Evolutionary conservation across 2,113 vertebrate species (phyloP).

Genomic region (Mellivora capensis): DNA sequence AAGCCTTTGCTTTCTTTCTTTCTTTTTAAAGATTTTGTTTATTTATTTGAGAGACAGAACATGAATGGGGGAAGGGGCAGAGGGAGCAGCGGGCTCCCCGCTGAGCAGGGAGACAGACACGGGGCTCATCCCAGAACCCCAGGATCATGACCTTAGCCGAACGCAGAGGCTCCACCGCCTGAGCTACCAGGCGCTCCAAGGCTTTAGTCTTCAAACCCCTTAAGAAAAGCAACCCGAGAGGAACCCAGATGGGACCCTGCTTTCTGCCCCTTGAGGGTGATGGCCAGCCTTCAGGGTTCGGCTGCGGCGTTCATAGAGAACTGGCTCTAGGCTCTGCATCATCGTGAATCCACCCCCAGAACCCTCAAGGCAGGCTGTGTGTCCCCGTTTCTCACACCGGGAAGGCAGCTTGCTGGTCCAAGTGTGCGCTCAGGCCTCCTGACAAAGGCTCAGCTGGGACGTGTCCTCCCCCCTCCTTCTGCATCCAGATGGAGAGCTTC

Average conservation of each 20-base stretch:
- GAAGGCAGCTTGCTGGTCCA: not conserved
- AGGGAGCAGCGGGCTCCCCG: not conserved
- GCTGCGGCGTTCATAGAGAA: not conserved
- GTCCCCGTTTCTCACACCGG: rapidly evolving
- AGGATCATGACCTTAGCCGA: not conserved
- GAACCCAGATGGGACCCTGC: not conserved
- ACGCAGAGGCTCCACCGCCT: not conserved
- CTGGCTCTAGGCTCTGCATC: not conserved
- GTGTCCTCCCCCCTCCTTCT: rapidly evolving
- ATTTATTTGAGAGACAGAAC: not conserved
- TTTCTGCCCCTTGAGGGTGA: not conserved
- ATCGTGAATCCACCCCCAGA: too few relatives aligned
- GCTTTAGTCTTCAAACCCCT: not conserved
- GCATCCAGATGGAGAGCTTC: not conserved
- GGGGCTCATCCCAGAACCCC: not conserved
- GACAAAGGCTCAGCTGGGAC: not conserved
- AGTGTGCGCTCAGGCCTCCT: not conserved
- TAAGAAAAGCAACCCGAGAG: not conserved
- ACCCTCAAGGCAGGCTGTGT: not conserved
- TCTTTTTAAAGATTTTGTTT: not conserved
- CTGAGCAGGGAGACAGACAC: not conserved
- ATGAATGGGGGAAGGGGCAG: not conserved
- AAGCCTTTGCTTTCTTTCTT: not conserved
- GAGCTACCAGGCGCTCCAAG: not conserved
- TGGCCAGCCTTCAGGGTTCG: not conserved